Evolutionary conservation across 1,140 invertebrate species (phyloP), one percentile per base, ranked within the genome.

Genomic region (Drosophila virilis): DNA sequence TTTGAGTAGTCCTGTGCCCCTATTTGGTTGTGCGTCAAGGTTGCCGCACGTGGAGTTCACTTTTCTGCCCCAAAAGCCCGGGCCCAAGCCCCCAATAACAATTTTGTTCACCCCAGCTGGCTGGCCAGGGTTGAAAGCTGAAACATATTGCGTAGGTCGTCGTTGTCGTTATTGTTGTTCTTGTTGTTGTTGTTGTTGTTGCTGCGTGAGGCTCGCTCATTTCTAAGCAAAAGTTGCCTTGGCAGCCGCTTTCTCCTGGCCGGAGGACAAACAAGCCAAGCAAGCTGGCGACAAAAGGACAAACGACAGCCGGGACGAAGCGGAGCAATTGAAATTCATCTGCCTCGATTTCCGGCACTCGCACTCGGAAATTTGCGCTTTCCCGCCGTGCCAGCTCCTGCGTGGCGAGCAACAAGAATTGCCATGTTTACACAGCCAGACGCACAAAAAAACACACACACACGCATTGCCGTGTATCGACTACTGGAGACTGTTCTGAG

Each of bases 111-210:
- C n/a, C 74, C 42, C 59, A 60, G 60, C 65, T 48, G 65, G 62
- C 68, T 22, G 55, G 46, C 74, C 46, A 52, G 61, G 72, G 82
- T 77, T 81, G 71, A 82, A 83, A 88, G 79, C 85, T 58, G 74
- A 89, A 84, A 83, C 85, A 84, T 90, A 89, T 89, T 89, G 84
- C 84, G 84, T 89, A 89, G 85, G 84, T 89, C 84, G 78, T 68
- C 43, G 42, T 72, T 46, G 52, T 75, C 35, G 51, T 57, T 48
- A 33, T 61, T 43, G 32, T 50, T 66, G 42, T 22, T 46, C 15
- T 43, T 57, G 42, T 57, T 22, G 10, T 51, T 50, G 43, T 22
- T 73, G 76, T 59, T 74, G 51, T 48, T 69, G 40, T 13, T 51
- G 64, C 81, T 88, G 84, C 73, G 83, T 88, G 83, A 71, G 70